phyloP scores from a whole-genome alignment of 37 sponge, comb jelly and placozoan genomes.

The Mnemiopsis leidyi region DNA sequence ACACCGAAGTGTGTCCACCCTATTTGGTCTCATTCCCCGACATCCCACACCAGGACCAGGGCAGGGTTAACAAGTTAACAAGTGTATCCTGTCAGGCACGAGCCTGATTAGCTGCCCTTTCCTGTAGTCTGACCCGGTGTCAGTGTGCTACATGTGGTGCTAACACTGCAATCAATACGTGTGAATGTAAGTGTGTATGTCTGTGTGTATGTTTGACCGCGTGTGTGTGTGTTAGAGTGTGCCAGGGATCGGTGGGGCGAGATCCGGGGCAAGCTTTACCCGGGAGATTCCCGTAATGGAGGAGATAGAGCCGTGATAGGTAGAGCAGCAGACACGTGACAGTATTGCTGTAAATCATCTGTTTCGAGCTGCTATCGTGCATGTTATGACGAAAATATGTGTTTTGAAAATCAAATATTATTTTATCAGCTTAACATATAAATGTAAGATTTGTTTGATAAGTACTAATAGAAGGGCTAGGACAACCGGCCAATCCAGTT shows the following conservation, averaged over 20 bases:
- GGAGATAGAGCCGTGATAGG: too few relatives aligned
- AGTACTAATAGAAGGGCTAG: neutral
- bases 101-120: neutral
- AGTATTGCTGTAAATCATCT: too few relatives aligned
- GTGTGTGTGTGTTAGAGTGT: neutral
- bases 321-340: too few relatives aligned
- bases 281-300: too few relatives aligned
- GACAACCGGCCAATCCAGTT: neutral
- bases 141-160: neutral
- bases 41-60: too few relatives aligned
- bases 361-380: too few relatives aligned
- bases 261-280: neutral
- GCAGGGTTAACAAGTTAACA: too few relatives aligned
- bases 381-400: neutral
- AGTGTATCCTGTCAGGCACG: neutral
- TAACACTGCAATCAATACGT: neutral
- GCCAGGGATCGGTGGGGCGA: neutral
- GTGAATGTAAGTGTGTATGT: slow-evolving; percentile 13
- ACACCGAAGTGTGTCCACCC: too few relatives aligned
- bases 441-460: neutral
- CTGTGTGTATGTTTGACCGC: neutral
- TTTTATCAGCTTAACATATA: neutral
- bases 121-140: too few relatives aligned
- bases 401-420: neutral
- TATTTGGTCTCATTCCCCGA: too few relatives aligned